These are phyloP conservation scores for Drosophila nigromelanica DNA, from an alignment of 1,140 invertebrate genomes.

Conservation along the genomic window DNA sequence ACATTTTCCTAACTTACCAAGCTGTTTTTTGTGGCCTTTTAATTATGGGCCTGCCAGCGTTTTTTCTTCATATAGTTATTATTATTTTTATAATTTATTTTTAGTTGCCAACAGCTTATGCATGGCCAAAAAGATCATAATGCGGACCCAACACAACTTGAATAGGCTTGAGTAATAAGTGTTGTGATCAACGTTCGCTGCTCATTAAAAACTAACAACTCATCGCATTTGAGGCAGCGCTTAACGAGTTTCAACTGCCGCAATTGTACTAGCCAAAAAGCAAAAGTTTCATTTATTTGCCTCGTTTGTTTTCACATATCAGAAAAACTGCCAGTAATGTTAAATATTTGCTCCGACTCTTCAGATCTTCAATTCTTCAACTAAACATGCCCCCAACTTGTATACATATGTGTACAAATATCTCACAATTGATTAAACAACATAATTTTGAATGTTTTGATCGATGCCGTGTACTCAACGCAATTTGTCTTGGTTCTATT, in stretches of 20 bases:
- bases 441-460: slow-evolving; percentile 68
- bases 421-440: slow-evolving; percentile 65
- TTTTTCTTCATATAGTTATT: slow-evolving; percentile 3
- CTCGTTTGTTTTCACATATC: slow-evolving; percentile 32
- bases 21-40: slow-evolving; percentile 23
- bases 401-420: slow-evolving; percentile 14
- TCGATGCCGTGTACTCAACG: slow-evolving; percentile 60
- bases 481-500: slow-evolving; percentile 59
- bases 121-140: slow-evolving; percentile 71
- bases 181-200: slow-evolving; percentile 48
- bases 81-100: slow-evolving; percentile 3
- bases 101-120: slow-evolving; percentile 46
- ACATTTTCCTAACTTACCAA: slow-evolving; percentile 37
- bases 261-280: slow-evolving; percentile 32
- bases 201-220: slow-evolving; percentile 65
- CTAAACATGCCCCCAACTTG: slow-evolving; percentile 12
- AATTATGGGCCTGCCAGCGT: slow-evolving; percentile 20
- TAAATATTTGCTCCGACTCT: slow-evolving; percentile 45
- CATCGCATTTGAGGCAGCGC: slow-evolving; percentile 45
- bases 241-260: slow-evolving; percentile 60
- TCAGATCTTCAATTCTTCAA: slow-evolving; percentile 2
- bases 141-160: slow-evolving; percentile 43
- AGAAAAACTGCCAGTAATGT: slow-evolving; percentile 61
- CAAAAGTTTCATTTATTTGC: slow-evolving; percentile 60
- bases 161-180: slow-evolving; percentile 46